These are phyloP conservation scores for Chydorus sphaericus DNA, from an alignment of 2,888 invertebrate genomes.

Conservation along the genomic window DNA sequence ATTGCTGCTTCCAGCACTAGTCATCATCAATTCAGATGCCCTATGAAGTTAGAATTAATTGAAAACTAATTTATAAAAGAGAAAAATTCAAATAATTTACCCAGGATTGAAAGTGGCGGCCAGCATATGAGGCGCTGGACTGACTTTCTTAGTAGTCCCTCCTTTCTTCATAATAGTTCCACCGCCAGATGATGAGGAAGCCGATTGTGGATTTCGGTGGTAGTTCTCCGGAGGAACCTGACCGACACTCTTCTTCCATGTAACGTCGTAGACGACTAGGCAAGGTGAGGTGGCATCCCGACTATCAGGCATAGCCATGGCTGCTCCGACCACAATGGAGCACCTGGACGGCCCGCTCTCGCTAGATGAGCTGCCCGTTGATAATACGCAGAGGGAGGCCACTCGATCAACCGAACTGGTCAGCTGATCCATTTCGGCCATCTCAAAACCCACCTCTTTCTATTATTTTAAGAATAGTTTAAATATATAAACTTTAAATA, in stretches of 20 bases:
- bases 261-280: conserved; percentile 4
- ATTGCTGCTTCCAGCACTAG: not conserved
- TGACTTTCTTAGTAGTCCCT: conserved; percentile 8
- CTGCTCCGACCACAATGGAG: not conserved
- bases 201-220: not conserved
- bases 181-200: not conserved
- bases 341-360: not conserved
- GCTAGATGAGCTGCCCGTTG: not conserved
- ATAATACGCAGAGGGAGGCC: not conserved
- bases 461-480: conserved; percentile 4
- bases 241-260: not conserved
- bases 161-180: not conserved
- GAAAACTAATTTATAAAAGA: not conserved
- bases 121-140: not conserved
- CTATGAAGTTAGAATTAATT: not conserved
- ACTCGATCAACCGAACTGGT: not conserved
- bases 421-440: conserved; percentile 32
- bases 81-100: not conserved
- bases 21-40: not conserved
- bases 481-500: not conserved
- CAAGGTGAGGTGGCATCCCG: not conserved
- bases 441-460: conserved; percentile 13
- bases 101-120: not conserved
- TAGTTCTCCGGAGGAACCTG: not conserved
- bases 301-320: not conserved